Evolutionary conservation across 2,113 vertebrate species (phyloP), one percentile per base, ranked within the genome.

Genomic region (Halcyon senegalensis): DNA sequence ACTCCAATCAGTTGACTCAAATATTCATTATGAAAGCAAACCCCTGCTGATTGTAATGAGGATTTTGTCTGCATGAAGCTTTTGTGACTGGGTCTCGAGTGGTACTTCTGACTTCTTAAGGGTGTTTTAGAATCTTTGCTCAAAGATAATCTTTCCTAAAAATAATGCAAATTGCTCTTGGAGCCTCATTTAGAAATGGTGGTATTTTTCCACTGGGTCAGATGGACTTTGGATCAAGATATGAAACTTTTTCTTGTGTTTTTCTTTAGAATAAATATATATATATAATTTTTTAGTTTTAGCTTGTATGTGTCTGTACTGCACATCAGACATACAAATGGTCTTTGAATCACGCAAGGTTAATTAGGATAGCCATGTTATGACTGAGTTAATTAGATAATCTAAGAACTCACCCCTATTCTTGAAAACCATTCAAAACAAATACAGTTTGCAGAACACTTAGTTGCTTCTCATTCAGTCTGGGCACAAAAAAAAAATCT

Each of bases 1-100:
- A 92, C 94, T 96, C 84, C 93, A 97, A 97, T 97, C 94, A 95
- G 74, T 87, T 94, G 92, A 70, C 94, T 95, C 94, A 82, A 87
- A 92, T 95, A 89, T 63, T 96, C 96, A 73, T 94, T 94, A 91
- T 37, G 59, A 83, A 76, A 93, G 94, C 84, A 85, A 94, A 89
- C 70, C 84, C 94, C 91, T 85, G 95, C 93, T 97, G 94, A 97
- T 96, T 97, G 89, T 79, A 85, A 97, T 69, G 96, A 91, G 94
- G 79, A 87, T 95, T 97, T 87, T 87, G 77, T 82, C 96, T 92
- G 91, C 91, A 70, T 74, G 73, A 94, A 87, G 89, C 91, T 94
- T 96, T 95, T 95, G 92, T 94, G 78, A 43, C 91, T 87, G 60
- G 63, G 44, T 66, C 74, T 96, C 3, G 10, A 96, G 93, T 91